Conservation (phyloP, 2,888 invertebrate species). For the Aquatica leii region DNA sequence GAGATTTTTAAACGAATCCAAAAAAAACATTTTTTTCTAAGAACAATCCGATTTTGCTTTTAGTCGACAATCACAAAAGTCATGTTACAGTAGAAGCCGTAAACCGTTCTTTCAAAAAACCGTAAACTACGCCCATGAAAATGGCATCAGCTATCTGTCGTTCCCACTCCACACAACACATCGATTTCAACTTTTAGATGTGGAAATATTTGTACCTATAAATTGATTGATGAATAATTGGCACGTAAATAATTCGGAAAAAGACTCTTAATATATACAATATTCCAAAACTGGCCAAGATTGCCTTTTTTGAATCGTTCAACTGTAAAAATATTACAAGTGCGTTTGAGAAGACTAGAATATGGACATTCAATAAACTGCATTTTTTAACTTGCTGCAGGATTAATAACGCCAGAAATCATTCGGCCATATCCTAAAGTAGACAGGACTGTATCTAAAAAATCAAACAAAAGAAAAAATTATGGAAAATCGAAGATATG, state of each 20-base stretch:
- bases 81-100: no score
- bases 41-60: no score
- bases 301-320: not conserved
- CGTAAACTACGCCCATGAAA: no score
- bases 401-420: constrained; percentile 10
- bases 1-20: not conserved
- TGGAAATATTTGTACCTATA: no score
- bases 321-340: constrained; percentile 3
- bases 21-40: not conserved
- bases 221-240: no score
- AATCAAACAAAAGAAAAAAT: not conserved
- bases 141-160: no score
- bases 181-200: not conserved
- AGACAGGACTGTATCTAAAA: not conserved
- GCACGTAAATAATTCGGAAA: not conserved
- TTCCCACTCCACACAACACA: no score
- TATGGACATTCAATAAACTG: not conserved
- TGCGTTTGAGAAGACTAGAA: constrained; percentile 3
- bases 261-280: not conserved
- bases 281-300: not conserved
- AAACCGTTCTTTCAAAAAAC: no score
- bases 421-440: constrained; percentile 4
- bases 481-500: not conserved
- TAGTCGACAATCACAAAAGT: no score
- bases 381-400: not conserved